Base-by-base conservation (phyloP, 1,140 invertebrate species). In the Oppia nitens region DNA sequence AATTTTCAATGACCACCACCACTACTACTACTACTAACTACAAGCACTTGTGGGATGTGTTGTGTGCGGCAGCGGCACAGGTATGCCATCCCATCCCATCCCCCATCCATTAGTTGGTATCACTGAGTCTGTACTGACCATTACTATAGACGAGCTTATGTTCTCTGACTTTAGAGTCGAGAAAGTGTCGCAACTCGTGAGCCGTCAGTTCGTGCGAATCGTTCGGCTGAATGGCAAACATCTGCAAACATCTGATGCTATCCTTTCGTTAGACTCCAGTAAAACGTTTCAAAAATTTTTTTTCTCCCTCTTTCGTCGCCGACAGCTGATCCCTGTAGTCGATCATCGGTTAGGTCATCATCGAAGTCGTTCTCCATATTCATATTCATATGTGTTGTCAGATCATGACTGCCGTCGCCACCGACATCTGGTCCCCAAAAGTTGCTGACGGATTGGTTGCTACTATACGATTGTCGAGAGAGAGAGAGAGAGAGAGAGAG, bases 181-280 rank as follows among this genome's bases (percentile, higher is more conserved):
- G 75, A 70, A 95, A 95, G 61, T 83, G 79, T 68, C 85, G 80
- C 2, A 96, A 73, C 70, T 95, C 89, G 52, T 87, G 83, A 53
- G 87, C 72, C 64, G 81, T 87, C 64, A 89, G 93, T 68, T 95
- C 90, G 12, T 85, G 81, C 0, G 84, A 81, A 17, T 79, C 77
- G 0, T 85, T 83, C 20, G 60, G 60, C 63, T 83, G 83, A 45
- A 81, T 79, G 2, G 87, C 87, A 76, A 97, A 97, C 83, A 97
- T 90, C 69, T 91, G 89, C 24, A n/a, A 97, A 74, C 89, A 97
- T 95, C 66, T 90, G 86, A 72, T 95, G 90, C 66, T 97, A 96
- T 54, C 93, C 75, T 64, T 96, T 84, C 67, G 95, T 93, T 66
- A 96, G 96, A 0, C 88, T 89, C 91, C 91, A 96, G 66, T 91